These are phyloP conservation scores for Takifugu ocellatus DNA, from an alignment of 2,797 vertebrate species.

Conservation along the genomic window DNA sequence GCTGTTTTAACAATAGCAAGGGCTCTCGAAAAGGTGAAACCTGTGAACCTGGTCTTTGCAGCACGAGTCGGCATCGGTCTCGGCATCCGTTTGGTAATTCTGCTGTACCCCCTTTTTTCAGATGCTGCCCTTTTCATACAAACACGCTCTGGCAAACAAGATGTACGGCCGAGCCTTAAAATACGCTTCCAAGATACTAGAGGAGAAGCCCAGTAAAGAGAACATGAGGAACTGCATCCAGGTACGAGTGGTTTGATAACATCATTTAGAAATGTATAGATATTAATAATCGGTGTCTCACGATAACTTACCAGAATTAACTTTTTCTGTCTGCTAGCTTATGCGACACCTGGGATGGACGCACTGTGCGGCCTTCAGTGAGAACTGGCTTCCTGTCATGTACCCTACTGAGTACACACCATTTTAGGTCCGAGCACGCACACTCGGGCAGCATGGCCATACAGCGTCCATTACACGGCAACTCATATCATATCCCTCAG, in stretches of 20 bases:
- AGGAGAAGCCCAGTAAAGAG: slow-evolving; percentile 97
- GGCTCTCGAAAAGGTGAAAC: background rate
- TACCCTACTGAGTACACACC: slow-evolving; percentile 92
- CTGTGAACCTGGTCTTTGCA: background rate
- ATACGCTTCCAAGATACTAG: slow-evolving; percentile 90
- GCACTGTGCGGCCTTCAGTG: slow-evolving; percentile 88
- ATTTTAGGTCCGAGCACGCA: slow-evolving; percentile 75
- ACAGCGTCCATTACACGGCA: slow-evolving; percentile 23
- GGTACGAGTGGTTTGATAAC: slow-evolving; percentile 60
- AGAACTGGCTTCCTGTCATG: slow-evolving; percentile 97
- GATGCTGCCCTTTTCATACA: slow-evolving; percentile 96
- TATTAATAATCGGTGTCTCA: background rate
- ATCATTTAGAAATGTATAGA: background rate
- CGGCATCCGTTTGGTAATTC: background rate
- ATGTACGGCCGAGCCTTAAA: slow-evolving; percentile 95
- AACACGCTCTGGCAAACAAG: slow-evolving; percentile 92
- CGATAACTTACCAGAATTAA: background rate
- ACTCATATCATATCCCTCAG: slow-evolving; percentile 50
- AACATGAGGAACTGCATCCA: slow-evolving; percentile 97
- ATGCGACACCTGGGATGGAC: slow-evolving; percentile 94
- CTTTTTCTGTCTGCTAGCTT: slow-evolving; percentile 68
- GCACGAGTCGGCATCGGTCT: too few relatives aligned
- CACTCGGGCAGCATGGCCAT: slow-evolving; percentile 36
- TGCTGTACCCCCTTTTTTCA: slow-evolving; percentile 43
- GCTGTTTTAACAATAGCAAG: too few relatives aligned